Base-by-base conservation (phyloP, 2,888 invertebrate species). In the Agrochola lychnidis region DNA sequence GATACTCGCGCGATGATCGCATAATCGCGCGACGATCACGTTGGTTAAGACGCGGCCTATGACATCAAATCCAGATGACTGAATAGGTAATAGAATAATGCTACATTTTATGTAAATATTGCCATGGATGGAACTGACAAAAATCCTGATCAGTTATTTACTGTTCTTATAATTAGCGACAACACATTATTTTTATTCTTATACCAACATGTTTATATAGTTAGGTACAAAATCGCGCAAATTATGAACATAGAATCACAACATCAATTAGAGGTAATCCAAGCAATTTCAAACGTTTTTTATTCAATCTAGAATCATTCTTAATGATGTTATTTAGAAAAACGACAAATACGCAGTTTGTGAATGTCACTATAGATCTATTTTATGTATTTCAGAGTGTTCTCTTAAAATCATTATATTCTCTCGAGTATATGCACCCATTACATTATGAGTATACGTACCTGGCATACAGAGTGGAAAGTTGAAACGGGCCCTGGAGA, bases 281-380 rank as follows among this genome's bases (percentile, higher is more conserved):
- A 19, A 12, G 51, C 79, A 69, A 70, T 76, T 61, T 78, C 66
- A 80, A 80, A 66, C 22, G 59, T 72, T 57, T 48, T 76, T 80
- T 51, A 45, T 64, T 16, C 25, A 51, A 57, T 78, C n/a, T 70
- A 57, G 63, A 78, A 71, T 79, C 72, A 72, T 79, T 64, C 69
- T 36, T 45, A 77, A 61, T 77, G 59, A 51, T 79, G 78, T 76
- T 78, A 69, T 61, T 61, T 67, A 56, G n/a, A 9, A 36, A 62
- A 70, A 62, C 48, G 40, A 77, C 61, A 78, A 42, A 36, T 40
- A 45, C 48, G 14, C 78, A 59, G 19, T 51, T 68, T 78, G 57
- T 36, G 19, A 76, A 51, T 78, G 78, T 76, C 78, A 30, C 40
- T 30, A n/a, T n/a, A 67, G 22, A 76, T 78, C 40, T 76, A 67